Evolutionary conservation across 2,797 vertebrate species (phyloP), one percentile per base, ranked within the genome.

Genomic region (Sternotherus odoratus): DNA sequence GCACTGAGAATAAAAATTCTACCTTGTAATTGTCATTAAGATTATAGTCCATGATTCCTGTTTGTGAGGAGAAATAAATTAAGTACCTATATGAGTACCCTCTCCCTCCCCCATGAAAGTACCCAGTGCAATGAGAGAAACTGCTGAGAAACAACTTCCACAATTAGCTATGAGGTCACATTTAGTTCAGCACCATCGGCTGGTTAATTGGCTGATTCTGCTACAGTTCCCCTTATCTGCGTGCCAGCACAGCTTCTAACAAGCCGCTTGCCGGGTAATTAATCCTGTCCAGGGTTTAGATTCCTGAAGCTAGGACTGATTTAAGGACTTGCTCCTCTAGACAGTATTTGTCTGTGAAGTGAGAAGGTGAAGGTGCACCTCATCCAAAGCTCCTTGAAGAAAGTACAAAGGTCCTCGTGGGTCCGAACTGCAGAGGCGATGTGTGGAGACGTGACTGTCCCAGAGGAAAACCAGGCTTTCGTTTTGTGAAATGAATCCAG

Each of bases 161-260:
- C 97, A 97, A 97, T 98, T 97, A 98, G 97, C 3, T 95, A 88
- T 39, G 88, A 97, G 98, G 98, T 98, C 98, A 97, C 90, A 39
- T 89, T 98, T 97, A 98, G 98, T 98, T 98, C 98, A 98, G 97
- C 96, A 91, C 97, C 95, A 95, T 95, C 79, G 80, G 94, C 96
- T 98, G 97, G 96, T 96, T 98, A 98, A 98, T 98, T 98, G 98
- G 97, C 98, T 97, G 97, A 93, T 96, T 97, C 97, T 91, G 94
- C 96, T 96, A 94, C 95, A 90, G 92, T 82, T 96, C 87, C 48
- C 96, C 97, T 98, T 96, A 94, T 97, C 97, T 96, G 54, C 3
- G 63, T 95, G 97, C 98, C 97, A 96, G 30, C 93, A 75, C 39
- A 79, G 94, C 91, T 93, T 96, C 97, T 98, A 97, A 98, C 97